Evolutionary conservation across 2,888 invertebrate species (phyloP), one percentile per base, ranked within the genome.

Genomic region (Strigamia maritima): DNA sequence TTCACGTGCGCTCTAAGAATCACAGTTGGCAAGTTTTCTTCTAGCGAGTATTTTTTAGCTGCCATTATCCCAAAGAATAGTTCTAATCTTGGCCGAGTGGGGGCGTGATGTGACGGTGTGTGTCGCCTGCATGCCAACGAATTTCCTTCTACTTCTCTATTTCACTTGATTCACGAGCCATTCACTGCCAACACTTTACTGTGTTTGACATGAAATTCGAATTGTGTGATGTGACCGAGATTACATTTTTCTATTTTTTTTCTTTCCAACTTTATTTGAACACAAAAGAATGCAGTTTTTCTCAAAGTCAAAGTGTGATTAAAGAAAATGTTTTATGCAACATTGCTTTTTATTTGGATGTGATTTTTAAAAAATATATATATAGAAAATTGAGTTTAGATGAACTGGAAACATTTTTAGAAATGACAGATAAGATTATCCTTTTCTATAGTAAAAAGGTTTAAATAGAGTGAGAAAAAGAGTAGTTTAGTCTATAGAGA

Each of bases 51-150:
- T 65, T 65, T 65, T 28, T 26, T 65, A 24, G 65, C 24, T 65
- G 65, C 65, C 65, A 65, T 65, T 65, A 65, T 65, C 65, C 65
- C 65, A 26, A 65, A 65, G 65, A 65, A 65, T 65, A 65, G 65
- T 65, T 65, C 65, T 65, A 65, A 65, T 65, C 65, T 26, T 16
- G 65, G 16, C 26, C 65, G 65, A 65, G 65, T 65, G 65, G 65
- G 16, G 65, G 65, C 65, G 65, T 65, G 65, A 65, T 65, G 65
- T 65, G 65, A 26, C 65, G 65, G 65, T 65, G 65, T 16, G 65
- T 28, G 65, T 65, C 28, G 65, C 65, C 65, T 65, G 65, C 65
- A 65, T 65, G 65, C 65, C 65, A 65, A 65, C 65, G 65, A 65
- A 65, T 28, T 28, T 24, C 28, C 28, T 65, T 65, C 65, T 65